These are phyloP conservation scores for Chauna torquata DNA, from an alignment of 2,113 vertebrate genomes.

Conservation along the genomic window DNA sequence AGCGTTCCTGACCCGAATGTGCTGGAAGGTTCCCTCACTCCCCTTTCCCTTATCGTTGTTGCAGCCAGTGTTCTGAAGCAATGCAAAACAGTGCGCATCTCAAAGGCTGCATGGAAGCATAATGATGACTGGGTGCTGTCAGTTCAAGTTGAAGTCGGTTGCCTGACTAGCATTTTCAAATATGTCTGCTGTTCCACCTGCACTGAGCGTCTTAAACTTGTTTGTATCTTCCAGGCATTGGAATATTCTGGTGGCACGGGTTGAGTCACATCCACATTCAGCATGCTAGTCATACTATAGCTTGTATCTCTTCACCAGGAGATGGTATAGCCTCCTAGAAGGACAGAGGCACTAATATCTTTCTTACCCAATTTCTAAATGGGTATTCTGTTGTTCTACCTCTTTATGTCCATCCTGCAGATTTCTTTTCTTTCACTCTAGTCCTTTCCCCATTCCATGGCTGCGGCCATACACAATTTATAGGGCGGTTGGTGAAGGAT, in stretches of 20 bases:
- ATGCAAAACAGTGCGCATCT: rapidly evolving
- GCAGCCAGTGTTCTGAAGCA: not conserved
- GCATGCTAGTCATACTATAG: not conserved
- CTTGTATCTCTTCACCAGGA: not conserved
- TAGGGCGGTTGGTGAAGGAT: not conserved
- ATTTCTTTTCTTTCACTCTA: not conserved
- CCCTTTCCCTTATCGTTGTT: not conserved
- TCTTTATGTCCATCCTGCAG: not conserved
- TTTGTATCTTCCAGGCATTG: not conserved
- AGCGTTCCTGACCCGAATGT: not conserved
- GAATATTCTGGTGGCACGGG: not conserved
- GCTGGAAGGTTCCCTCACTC: not conserved
- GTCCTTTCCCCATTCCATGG: not conserved
- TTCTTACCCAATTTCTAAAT: not conserved
- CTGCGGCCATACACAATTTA: not conserved
- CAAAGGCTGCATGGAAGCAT: not conserved
- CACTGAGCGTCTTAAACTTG: not conserved
- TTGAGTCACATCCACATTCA: not conserved
- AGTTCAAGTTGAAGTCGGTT: not conserved
- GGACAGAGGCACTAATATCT: not conserved
- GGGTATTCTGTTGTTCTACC: not conserved
- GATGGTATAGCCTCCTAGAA: not conserved
- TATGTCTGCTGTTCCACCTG: not conserved
- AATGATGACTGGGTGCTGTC: not conserved
- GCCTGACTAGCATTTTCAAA: not conserved